Percentiles rank a stretch among this genome's conserved stretches.
Evolutionary conservation across 2,797 vertebrate species (phyloP).

Genomic region (Sebastes reedi): DNA sequence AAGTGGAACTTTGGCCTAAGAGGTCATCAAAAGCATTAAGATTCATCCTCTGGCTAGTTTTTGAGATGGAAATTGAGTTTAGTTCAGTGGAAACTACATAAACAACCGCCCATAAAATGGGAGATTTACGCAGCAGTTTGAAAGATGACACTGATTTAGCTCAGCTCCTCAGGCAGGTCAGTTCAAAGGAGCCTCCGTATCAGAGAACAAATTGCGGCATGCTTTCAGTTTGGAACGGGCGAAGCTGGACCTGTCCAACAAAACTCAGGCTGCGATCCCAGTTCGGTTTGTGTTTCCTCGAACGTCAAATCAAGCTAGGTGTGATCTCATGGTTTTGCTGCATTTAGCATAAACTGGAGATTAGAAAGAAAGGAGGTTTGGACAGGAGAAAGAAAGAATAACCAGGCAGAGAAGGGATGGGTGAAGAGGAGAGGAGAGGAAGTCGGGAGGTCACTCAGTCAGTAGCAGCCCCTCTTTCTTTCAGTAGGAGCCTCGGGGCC

Average conservation of each 20-base stretch:
- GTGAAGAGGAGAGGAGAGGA: neutral
- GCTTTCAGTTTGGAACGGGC: conserved; percentile 16
- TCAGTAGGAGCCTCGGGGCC: conserved; percentile 38
- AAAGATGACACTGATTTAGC: conserved; percentile 19
- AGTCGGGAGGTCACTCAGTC: conserved; percentile 41
- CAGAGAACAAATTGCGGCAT: conserved; percentile 22
- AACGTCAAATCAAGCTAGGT: neutral
- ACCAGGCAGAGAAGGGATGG: neutral
- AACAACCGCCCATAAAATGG: neutral
- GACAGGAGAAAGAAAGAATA: neutral
- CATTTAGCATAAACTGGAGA: conserved; percentile 2
- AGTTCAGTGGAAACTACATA: neutral
- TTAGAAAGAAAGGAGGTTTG: neutral
- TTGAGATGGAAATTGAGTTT: neutral
- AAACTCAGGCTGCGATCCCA: neutral
- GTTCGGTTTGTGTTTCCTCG: conserved; percentile 1
- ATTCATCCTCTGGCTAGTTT: neutral
- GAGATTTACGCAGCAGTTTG: neutral
- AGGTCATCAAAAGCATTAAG: neutral
- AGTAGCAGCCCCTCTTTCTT: conserved; percentile 37
- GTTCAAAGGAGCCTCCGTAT: conserved; percentile 10
- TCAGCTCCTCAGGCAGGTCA: conserved; percentile 3
- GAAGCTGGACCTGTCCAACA: conserved; percentile 10
- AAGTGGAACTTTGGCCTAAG: neutral
- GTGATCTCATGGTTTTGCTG: conserved; percentile 1